A percentile compares a stretch with the other conserved stretches of the same genome.
Conservation (phyloP, 2,113 vertebrate species). For the Ondatra zibethicus region DNA sequence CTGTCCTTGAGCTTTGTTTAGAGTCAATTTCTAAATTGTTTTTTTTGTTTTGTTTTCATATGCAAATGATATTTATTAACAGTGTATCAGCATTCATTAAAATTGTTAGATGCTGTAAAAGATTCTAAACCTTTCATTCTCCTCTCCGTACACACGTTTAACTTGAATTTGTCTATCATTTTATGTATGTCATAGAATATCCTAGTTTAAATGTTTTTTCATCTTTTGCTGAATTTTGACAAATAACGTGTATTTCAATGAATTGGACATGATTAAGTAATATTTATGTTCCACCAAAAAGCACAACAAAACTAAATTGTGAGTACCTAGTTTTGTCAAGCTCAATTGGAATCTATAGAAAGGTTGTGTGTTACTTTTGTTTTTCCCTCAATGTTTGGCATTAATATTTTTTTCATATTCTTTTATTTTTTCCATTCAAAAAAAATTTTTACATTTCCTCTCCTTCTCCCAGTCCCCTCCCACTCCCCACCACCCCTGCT, state of each 20-base stretch:
- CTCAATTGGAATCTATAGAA: neutral
- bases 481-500: too few species aligned
- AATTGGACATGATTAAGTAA: slow-evolving; percentile 7
- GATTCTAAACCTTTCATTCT: slow-evolving; percentile 50
- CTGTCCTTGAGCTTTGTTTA: too few species aligned
- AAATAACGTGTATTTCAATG: slow-evolving; percentile 11
- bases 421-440: too few species aligned
- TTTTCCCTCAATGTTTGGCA: neutral
- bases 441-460: too few species aligned
- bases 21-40: neutral
- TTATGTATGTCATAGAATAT: slow-evolving; percentile 25
- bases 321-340: neutral
- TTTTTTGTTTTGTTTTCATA: too few species aligned
- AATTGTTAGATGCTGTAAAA: slow-evolving; percentile 2
- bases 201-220: slow-evolving; percentile 32
- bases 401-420: too few species aligned
- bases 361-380: neutral
- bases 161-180: neutral
- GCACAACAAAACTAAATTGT: neutral
- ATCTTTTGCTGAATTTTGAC: slow-evolving; percentile 45
- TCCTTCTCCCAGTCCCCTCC: too few species aligned
- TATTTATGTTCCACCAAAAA: slow-evolving; percentile 11
- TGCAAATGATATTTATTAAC: slow-evolving; percentile 60
- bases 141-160: slow-evolving; percentile 57
- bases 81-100: slow-evolving; percentile 62